Base-by-base conservation (phyloP, 2,888 invertebrate genomes). In the Hypercompe scribonia region DNA sequence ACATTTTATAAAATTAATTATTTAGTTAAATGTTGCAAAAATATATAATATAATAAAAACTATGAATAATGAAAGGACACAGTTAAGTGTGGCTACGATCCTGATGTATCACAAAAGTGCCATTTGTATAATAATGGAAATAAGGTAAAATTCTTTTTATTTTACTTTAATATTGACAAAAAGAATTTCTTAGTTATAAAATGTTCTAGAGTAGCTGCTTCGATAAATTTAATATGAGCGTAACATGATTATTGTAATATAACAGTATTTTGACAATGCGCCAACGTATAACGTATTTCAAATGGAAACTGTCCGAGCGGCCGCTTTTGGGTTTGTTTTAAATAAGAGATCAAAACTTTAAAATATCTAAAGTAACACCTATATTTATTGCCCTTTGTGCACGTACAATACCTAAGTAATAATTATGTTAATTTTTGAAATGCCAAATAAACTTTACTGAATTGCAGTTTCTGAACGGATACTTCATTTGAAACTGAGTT, bases 201-300 rank as follows among this genome's bases (percentile, higher is more conserved):
- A 33, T 34, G 70, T 71, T 10, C 68, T 84, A 84, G 73, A 58
- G 64, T 84, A 78, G 70, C 72, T 73, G 81, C 80, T 83, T 83
- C 78, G 65, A 39, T 33, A 75, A 78, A 73, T 76, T 65, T 63
- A 71, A 71, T 78, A 76, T 75, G 76, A 82, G 82, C 84, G 39
- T 65, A 78, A 75, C 74, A 81, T 84, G 75, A 79, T 80, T 71
- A 77, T 71, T 78, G 70, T 79, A 80, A 77, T 78, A 46, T 75
- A 76, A 74, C 64, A 70, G 69, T 79, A 77, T 71, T 70, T 81
- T 93, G 94, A 94, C 94, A 94, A 93, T 93, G 94, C 93, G 94
- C 94, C 94, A 92, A 90, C 87, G 76, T 80, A 73, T 61, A 82
- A 61, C 66, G 82, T 80, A 81, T 85, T 84, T 86, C 83, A 84